phyloP scores from a whole-genome alignment of 2,797 vertebrate genomes.

The Gymnothorax javanicus region DNA sequence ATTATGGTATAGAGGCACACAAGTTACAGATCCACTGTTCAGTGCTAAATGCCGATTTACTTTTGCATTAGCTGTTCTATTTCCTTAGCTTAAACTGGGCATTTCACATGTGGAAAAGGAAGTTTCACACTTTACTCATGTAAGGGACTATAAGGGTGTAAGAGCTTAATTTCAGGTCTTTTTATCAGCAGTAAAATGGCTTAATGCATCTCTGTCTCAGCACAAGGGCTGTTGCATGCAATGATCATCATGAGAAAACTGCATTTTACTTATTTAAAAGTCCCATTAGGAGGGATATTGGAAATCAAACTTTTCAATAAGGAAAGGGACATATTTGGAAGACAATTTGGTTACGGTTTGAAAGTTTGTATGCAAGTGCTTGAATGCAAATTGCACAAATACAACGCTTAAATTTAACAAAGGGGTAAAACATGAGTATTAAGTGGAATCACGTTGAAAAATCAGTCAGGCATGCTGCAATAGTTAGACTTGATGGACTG shows the following conservation, averaged over 20 bases:
- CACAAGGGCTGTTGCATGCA: background rate
- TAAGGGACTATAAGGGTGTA: background rate
- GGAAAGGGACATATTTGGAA: too few species aligned
- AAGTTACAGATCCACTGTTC: background rate
- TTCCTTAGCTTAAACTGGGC: background rate
- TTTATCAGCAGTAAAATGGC: background rate
- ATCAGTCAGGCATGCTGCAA: background rate
- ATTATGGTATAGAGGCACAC: background rate
- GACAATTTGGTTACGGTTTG: background rate
- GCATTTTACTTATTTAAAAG: background rate
- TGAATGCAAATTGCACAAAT: background rate
- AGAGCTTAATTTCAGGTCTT: background rate
- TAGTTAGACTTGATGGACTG: background rate
- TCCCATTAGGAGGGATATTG: background rate
- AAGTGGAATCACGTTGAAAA: background rate
- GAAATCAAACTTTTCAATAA: background rate
- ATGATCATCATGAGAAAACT: background rate
- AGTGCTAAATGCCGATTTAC: slow-evolving; percentile 16
- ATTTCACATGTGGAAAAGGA: background rate
- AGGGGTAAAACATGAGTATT: too few species aligned
- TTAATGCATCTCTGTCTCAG: background rate
- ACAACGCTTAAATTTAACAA: too few species aligned
- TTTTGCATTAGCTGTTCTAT: slow-evolving; percentile 6
- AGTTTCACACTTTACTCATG: background rate
- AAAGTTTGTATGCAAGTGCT: background rate